These are phyloP conservation scores for Gonocerus acuteangulatus DNA, from an alignment of 2,888 invertebrate species.

Conservation along the genomic window DNA sequence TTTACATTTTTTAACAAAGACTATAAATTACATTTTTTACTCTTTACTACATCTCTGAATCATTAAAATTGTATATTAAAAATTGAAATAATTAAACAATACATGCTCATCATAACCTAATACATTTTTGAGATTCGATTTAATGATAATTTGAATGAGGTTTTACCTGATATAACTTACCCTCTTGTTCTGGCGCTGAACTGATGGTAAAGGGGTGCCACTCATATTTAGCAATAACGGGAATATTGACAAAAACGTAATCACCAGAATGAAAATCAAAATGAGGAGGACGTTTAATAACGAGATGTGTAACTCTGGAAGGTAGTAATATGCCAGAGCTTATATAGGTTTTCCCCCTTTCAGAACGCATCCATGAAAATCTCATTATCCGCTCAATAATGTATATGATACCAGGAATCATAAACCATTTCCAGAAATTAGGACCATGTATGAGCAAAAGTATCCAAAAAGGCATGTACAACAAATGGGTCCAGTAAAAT, in stretches of 20 bases:
- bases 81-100: too few species aligned
- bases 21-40: too few species aligned
- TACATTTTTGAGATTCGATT: too few species aligned
- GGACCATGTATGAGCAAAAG: constrained; percentile 78
- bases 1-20: too few species aligned
- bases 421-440: constrained; percentile 93
- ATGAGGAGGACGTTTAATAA: constrained; percentile 75
- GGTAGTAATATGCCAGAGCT: constrained; percentile 79
- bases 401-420: constrained; percentile 71
- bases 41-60: too few species aligned
- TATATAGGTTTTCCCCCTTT: constrained; percentile 80
- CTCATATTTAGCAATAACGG: constrained; percentile 83
- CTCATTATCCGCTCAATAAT: constrained; percentile 65
- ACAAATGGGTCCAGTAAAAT: constrained; percentile 88
- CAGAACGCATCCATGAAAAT: constrained; percentile 50
- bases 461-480: constrained; percentile 83
- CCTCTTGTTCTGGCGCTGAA: constrained; percentile 88
- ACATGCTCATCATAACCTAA: too few species aligned
- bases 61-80: too few species aligned
- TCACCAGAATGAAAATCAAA: constrained; percentile 89
- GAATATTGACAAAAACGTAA: constrained; percentile 88
- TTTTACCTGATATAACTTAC: too few species aligned
- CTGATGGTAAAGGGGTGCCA: constrained; percentile 98
- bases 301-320: constrained; percentile 83
- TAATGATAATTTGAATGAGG: too few species aligned